Base-by-base conservation (phyloP, 2,797 vertebrate genomes). In the Melanotaenia pygmaea region DNA sequence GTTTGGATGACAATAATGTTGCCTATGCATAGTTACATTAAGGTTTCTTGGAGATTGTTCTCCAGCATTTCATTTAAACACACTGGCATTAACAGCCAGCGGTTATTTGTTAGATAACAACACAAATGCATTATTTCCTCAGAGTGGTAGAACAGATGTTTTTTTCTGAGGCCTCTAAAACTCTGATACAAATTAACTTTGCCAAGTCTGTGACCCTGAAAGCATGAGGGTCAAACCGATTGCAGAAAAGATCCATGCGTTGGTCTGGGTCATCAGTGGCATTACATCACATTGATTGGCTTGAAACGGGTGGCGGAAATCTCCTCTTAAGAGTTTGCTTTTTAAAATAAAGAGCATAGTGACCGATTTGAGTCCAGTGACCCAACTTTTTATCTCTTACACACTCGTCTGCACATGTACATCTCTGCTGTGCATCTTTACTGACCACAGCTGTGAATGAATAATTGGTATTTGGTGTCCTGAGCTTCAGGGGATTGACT, bases 361-460 rank as follows among this genome's bases (percentile, higher is more conserved):
- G 50, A 60, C 45, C 61, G 26, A 79, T 72, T 75, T 40, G 22
- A 60, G 18, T 59, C 8, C 22, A 62, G 11, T 59, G 22, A 45
- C 2, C 2, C 22, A 12, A 35, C 43, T 59, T 35, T 34, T 22
- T 22, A 34, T 38, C 20, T 47, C 9, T 26, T 34, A 13, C 13
- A 58, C 51, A 43, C 53, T 24, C 20, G 8, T 58, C 45, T 8
- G 6, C 45, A 32, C 7, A 4, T 18, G 11, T 12, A 53, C 7
- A 34, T 18, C 58, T 37, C 58, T 6, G 63, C 30, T 65, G 56
- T 54, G 54, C 35, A 22, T 64, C 38, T 75, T 63, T 32, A 64
- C 68, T 79, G 66, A 81, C 72, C 59, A 67, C 77, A 69, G 76
- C 82, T 74, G 65, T 80, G 77, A 77, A 78, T 81, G 75, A 82